These are phyloP conservation scores for Calliopum simillimum DNA, from an alignment of 2,888 invertebrate genomes.

Conservation along the genomic window DNA sequence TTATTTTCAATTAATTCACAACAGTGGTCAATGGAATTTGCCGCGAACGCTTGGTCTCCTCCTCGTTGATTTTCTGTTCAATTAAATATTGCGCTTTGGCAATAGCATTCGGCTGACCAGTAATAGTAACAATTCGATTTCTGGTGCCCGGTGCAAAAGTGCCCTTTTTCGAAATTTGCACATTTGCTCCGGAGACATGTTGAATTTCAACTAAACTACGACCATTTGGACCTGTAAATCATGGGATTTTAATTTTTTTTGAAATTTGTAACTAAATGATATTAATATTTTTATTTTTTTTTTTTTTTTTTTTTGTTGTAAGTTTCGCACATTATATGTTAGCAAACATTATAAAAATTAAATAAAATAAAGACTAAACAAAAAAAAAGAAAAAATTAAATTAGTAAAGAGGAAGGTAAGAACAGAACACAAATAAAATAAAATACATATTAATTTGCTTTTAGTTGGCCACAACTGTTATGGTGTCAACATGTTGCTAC, in stretches of 20 bases:
- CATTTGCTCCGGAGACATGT: slow-evolving; percentile 96
- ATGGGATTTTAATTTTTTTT: slow-evolving; percentile 34
- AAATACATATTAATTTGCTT: slow-evolving; percentile 21
- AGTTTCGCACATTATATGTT: neutral
- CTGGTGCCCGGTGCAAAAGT: slow-evolving; percentile 97
- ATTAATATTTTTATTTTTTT: slow-evolving; percentile 32
- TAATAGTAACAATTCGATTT: slow-evolving; percentile 96
- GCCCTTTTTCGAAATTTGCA: slow-evolving; percentile 98
- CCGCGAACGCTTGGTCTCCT: slow-evolving; percentile 93
- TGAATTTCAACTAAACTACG: slow-evolving; percentile 97
- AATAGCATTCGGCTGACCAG: slow-evolving; percentile 89
- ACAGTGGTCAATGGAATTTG: slow-evolving; percentile 79
- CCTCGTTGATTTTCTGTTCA: slow-evolving; percentile 96
- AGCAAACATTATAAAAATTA: slow-evolving; percentile 3
- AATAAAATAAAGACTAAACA: neutral
- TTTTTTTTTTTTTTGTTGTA: slow-evolving; percentile 28
- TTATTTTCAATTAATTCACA: slow-evolving; percentile 61
- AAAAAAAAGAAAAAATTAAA: neutral
- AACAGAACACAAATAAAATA: neutral
- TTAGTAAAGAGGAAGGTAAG: neutral
- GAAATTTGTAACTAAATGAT: slow-evolving; percentile 19
- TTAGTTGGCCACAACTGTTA: slow-evolving; percentile 14
- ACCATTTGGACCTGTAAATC: slow-evolving; percentile 85
- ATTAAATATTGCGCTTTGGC: slow-evolving; percentile 93
- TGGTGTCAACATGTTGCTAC: slow-evolving; percentile 16